Percentiles rank a stretch among this genome's conserved stretches.
Conservation (phyloP, 2,113 vertebrate genomes). For the Marmota flaviventris region DNA sequence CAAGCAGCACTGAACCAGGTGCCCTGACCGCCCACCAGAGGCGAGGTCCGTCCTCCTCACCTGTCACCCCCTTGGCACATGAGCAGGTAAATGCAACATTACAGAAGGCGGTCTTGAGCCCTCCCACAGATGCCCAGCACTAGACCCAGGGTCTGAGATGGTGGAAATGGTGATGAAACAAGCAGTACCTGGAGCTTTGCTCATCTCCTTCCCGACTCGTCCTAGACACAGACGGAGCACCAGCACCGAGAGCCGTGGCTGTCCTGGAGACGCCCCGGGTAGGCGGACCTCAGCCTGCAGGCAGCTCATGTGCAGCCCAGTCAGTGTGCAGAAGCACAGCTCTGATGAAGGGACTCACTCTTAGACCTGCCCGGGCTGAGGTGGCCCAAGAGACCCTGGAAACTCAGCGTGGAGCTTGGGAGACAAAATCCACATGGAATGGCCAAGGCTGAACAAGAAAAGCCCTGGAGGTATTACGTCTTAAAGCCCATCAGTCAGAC, state of each 20-base stretch:
- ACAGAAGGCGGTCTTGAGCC: fast-evolving
- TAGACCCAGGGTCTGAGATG: neutral
- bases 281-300: neutral
- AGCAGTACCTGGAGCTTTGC: fast-evolving
- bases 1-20: fast-evolving
- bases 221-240: neutral
- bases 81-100: fast-evolving
- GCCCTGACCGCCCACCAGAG: fast-evolving
- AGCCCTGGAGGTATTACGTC: neutral
- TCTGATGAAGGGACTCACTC: neutral
- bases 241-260: neutral
- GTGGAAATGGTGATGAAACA: neutral
- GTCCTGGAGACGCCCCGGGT: too few relatives aligned
- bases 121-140: neutral
- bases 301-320: fast-evolving
- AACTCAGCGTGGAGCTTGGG: neutral
- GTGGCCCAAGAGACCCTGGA: neutral
- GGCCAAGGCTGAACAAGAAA: neutral
- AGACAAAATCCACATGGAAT: neutral
- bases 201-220: fast-evolving
- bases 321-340: neutral
- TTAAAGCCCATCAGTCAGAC: neutral
- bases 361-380: neutral
- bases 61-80: fast-evolving
- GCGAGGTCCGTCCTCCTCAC: fast-evolving